phyloP scores from a whole-genome alignment of 2,888 invertebrate genomes.

The Thysanoteuthis rhombus region DNA sequence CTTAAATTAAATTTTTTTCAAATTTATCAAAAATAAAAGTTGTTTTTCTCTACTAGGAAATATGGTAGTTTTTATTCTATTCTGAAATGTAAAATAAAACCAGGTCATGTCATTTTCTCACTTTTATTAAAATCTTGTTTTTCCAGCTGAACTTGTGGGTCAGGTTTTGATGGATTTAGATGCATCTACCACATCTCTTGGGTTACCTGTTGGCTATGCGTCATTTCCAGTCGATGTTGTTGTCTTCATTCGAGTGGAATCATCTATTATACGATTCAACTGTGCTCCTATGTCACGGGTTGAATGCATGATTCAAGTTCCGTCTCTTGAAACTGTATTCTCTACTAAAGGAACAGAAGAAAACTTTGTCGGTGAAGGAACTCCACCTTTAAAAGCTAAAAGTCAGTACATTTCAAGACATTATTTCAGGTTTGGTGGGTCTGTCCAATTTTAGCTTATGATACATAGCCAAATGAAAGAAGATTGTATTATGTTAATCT shows the following conservation, averaged over 20 bases:
- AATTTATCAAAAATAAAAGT: too few relatives aligned
- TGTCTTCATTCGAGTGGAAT: constrained; percentile 98
- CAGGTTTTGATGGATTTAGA: constrained; percentile 56
- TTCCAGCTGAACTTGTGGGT: constrained; percentile 47
- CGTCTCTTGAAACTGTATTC: constrained; percentile 95
- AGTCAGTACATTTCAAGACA: constrained; percentile 34
- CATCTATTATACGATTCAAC: constrained; percentile 93
- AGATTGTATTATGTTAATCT: too few relatives aligned
- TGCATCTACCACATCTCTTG: constrained; percentile 55
- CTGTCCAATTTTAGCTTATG: too few relatives aligned
- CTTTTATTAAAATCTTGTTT: not conserved
- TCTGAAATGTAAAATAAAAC: too few relatives aligned
- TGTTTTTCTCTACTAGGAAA: too few relatives aligned
- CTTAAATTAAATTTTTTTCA: too few relatives aligned
- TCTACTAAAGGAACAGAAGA: constrained; percentile 72
- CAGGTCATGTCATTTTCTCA: too few relatives aligned
- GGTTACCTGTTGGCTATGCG: constrained; percentile 50
- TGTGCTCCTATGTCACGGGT: constrained; percentile 94
- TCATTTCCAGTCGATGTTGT: constrained; percentile 98
- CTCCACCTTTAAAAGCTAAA: constrained; percentile 53
- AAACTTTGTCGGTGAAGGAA: constrained; percentile 45
- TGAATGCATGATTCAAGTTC: constrained; percentile 93
- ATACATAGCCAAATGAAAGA: too few relatives aligned
- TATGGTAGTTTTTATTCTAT: too few relatives aligned
- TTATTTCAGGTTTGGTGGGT: not conserved